Evolutionary conservation across 2,888 invertebrate genomes (phyloP).

Genomic region (Eupithecia exiguata): DNA sequence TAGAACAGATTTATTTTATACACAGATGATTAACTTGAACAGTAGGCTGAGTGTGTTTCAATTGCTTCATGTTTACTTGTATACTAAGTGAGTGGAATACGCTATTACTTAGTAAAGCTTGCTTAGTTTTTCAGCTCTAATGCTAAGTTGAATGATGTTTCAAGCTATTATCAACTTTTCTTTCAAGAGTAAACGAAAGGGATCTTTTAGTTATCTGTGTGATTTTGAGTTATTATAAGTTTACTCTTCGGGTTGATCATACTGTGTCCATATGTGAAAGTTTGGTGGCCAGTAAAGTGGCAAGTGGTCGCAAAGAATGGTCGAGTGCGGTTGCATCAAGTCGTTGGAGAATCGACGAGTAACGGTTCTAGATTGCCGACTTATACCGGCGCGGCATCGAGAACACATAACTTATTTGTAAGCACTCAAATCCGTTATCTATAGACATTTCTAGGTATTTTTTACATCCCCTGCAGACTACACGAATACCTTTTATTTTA

Average conservation of each 20-base stretch:
- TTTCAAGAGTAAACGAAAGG: background rate
- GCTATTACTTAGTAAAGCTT: background rate
- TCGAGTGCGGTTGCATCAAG: slow-evolving; percentile 13
- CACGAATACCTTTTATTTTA: slow-evolving; percentile 72
- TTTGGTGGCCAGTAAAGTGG: slow-evolving; percentile 30
- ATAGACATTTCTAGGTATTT: slow-evolving; percentile 46
- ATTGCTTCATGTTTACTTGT: slow-evolving; percentile 6
- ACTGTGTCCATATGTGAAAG: slow-evolving; percentile 12
- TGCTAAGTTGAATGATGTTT: background rate
- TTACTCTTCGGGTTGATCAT: slow-evolving; percentile 22
- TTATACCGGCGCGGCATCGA: slow-evolving; percentile 44
- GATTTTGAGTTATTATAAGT: background rate
- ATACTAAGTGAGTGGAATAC: background rate
- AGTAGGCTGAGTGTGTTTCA: slow-evolving; percentile 7
- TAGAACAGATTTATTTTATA: background rate
- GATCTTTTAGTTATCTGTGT: background rate
- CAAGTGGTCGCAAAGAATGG: slow-evolving; percentile 14
- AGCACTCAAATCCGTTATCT: slow-evolving; percentile 45
- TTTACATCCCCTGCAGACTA: slow-evolving; percentile 59
- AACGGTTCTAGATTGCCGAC: slow-evolving; percentile 37
- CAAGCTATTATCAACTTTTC: background rate
- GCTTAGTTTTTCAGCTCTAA: background rate
- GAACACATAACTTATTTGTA: slow-evolving; percentile 48
- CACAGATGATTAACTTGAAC: slow-evolving; percentile 18
- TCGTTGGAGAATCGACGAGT: slow-evolving; percentile 17